Conservation (phyloP, 2,113 vertebrate species). For the Lontra canadensis region DNA sequence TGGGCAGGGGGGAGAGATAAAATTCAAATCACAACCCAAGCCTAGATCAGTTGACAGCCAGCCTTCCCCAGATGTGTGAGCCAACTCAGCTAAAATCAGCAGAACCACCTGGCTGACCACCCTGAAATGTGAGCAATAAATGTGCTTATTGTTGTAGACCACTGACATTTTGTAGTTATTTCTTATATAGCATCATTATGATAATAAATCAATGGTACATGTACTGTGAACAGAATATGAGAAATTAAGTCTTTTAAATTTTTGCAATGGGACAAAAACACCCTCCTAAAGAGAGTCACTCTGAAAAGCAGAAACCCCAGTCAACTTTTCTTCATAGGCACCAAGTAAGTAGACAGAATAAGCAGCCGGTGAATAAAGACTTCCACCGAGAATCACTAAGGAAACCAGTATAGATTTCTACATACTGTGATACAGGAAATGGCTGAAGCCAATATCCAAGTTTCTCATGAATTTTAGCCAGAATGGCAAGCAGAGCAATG, state of each 20-base stretch:
- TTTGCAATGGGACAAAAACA: not conserved
- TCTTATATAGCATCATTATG: not conserved
- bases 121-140: not conserved
- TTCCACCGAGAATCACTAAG: not conserved
- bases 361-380: not conserved
- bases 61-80: not conserved
- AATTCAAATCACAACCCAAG: not conserved
- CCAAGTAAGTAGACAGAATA: not conserved
- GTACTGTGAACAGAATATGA: not conserved
- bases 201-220: not conserved
- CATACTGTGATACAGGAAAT: not conserved
- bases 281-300: not conserved
- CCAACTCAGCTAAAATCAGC: not conserved
- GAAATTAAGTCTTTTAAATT: not conserved
- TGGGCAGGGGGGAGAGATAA: fast-evolving
- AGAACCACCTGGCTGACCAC: not conserved
- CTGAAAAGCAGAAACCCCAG: not conserved
- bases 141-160: not conserved
- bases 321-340: not conserved
- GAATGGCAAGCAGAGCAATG: not conserved
- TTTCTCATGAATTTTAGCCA: not conserved
- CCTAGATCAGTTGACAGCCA: not conserved
- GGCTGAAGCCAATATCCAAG: not conserved
- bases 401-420: not conserved
- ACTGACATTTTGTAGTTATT: not conserved